Evolutionary conservation across 1,140 invertebrate species (phyloP).

Genomic region (Orius insidiosus): DNA sequence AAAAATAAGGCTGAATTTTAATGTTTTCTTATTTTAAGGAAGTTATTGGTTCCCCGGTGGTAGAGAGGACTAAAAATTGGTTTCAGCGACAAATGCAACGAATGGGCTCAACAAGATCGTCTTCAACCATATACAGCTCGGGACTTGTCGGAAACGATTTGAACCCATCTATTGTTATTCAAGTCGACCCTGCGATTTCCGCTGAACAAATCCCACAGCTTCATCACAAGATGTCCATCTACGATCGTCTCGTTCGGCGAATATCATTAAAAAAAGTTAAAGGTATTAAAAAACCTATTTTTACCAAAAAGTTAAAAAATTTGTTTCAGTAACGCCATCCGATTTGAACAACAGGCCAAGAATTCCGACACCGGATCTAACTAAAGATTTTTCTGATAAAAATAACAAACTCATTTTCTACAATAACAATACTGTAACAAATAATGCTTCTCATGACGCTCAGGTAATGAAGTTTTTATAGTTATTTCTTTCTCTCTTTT

Average conservation of each 20-base stretch:
- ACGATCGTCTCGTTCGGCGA: constrained; percentile 62
- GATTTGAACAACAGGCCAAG: constrained; percentile 51
- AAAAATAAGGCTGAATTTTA: too few species aligned
- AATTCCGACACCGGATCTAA: constrained; percentile 71
- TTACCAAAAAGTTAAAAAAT: constrained; percentile 7
- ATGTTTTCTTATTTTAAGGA: constrained; percentile 35
- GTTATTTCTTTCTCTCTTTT: too few species aligned
- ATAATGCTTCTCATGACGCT: background rate
- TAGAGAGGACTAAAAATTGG: constrained; percentile 68
- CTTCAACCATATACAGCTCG: constrained; percentile 66
- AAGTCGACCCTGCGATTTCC: background rate
- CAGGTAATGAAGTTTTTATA: too few species aligned
- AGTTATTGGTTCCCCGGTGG: constrained; percentile 70
- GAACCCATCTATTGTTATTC: constrained; percentile 40
- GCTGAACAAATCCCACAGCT: constrained; percentile 1
- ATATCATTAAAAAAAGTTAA: constrained; percentile 48
- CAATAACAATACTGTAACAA: constrained; percentile 31
- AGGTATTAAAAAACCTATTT: constrained; percentile 5
- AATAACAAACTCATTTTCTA: constrained; percentile 28
- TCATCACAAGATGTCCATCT: constrained; percentile 64
- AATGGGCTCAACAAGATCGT: constrained; percentile 66
- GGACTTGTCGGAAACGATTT: constrained; percentile 46
- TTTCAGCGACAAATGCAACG: constrained; percentile 62
- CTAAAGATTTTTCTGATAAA: constrained; percentile 43
- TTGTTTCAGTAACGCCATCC: constrained; percentile 41